Evolutionary conservation across 1,140 invertebrate species (phyloP).

Genomic region (Bombus sibiricus): DNA sequence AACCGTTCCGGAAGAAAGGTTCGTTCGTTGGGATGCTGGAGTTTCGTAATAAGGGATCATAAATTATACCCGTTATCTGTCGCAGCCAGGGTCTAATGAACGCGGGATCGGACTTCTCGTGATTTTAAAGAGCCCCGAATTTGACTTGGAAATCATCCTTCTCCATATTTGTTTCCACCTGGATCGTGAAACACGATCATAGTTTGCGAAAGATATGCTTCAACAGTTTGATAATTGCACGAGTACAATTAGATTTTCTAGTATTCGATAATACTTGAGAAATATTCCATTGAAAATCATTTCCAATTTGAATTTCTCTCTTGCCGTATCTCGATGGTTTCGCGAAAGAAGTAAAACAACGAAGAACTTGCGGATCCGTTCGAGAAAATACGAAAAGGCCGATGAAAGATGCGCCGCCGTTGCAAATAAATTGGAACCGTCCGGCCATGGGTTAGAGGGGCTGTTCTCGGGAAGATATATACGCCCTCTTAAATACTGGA

Average conservation of each 20-base stretch:
- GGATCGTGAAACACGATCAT: too few relatives aligned
- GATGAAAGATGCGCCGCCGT: slow-evolving; percentile 55
- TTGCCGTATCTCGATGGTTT: neutral
- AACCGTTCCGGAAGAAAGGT: neutral
- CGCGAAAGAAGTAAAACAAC: neutral
- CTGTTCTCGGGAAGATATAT: slow-evolving; percentile 45
- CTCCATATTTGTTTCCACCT: neutral
- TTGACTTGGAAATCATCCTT: slow-evolving; percentile 24
- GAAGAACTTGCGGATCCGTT: neutral
- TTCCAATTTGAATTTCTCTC: neutral
- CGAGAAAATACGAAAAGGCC: slow-evolving; percentile 44
- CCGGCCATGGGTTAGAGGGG: slow-evolving; percentile 29
- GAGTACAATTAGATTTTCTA: neutral
- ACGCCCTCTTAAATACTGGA: slow-evolving; percentile 53
- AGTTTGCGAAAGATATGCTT: neutral
- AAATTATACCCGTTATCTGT: slow-evolving; percentile 24
- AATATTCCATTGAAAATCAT: neutral
- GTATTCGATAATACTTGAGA: neutral
- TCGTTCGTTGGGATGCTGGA: neutral
- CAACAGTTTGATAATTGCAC: neutral
- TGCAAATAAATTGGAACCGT: slow-evolving; percentile 62
- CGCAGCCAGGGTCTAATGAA: slow-evolving; percentile 25
- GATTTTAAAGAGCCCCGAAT: slow-evolving; percentile 7
- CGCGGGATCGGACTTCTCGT: neutral
- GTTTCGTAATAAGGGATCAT: slow-evolving; percentile 24